Evolutionary conservation across 2,113 vertebrate species (phyloP).

Genomic region (Ptilorrhoa leucosticta): DNA sequence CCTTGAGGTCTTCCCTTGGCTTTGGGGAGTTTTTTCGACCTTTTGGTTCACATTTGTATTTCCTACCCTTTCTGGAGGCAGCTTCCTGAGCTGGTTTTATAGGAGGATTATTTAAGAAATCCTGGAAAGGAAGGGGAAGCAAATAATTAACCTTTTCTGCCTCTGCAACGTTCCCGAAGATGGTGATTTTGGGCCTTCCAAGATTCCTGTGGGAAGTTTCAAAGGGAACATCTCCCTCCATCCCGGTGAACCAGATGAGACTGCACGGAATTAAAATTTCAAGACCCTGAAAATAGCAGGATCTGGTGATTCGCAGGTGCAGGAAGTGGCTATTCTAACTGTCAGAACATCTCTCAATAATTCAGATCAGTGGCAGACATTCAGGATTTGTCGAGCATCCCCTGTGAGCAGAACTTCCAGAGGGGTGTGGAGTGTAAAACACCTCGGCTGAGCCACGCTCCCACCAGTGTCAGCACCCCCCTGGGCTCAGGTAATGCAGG

Average conservation of each 20-base stretch:
- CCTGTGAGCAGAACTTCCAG: conserved; percentile 16
- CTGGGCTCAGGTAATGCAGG: conserved; percentile 64
- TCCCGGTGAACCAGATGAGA: not conserved
- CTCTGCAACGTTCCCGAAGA: not conserved
- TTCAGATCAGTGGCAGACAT: conserved; percentile 71
- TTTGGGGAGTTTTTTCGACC: not conserved
- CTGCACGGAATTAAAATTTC: not conserved
- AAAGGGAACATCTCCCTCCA: not conserved
- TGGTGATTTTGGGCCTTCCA: not conserved
- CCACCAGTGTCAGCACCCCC: conserved; percentile 69
- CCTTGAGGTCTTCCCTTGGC: not conserved
- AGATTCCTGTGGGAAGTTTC: not conserved
- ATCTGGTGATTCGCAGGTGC: not conserved
- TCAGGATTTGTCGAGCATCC: conserved; percentile 76
- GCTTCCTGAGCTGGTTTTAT: not conserved
- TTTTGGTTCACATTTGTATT: not conserved
- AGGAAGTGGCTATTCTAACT: not conserved
- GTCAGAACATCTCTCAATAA: conserved; percentile 17
- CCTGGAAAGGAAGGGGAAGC: not conserved
- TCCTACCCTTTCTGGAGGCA: not conserved
- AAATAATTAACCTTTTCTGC: not conserved
- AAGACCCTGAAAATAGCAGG: not conserved
- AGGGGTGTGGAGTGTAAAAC: conserved; percentile 12
- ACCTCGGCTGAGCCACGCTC: conserved; percentile 16
- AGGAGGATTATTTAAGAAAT: not conserved